These are phyloP conservation scores for Salarias fasciatus DNA, from an alignment of 2,797 vertebrate genomes.

Conservation along the genomic window DNA sequence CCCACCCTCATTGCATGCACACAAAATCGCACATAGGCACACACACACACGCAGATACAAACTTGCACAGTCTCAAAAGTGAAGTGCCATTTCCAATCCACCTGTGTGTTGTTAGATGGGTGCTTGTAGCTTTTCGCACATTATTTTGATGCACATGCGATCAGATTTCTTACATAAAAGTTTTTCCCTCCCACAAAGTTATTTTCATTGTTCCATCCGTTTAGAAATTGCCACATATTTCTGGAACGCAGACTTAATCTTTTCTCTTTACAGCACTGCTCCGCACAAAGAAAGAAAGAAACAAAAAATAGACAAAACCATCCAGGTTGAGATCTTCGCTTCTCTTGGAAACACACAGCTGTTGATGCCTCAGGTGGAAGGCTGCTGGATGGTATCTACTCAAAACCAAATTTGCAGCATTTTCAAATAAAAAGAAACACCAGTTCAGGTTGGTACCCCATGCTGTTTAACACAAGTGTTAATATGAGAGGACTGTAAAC, in stretches of 20 bases:
- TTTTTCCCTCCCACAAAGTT: neutral
- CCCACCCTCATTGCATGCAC: constrained; percentile 28
- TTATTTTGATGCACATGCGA: constrained; percentile 18
- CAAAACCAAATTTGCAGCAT: constrained; percentile 8
- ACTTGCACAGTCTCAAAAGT: constrained; percentile 70
- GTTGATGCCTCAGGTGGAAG: neutral
- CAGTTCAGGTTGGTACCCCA: constrained; percentile 65
- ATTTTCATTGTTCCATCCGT: neutral
- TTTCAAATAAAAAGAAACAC: constrained; percentile 21
- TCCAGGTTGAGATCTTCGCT: neutral
- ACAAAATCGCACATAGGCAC: constrained; percentile 16
- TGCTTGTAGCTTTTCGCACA: constrained; percentile 3
- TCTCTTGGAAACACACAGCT: neutral
- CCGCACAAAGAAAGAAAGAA: constrained; percentile 31
- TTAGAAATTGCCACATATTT: constrained; percentile 8
- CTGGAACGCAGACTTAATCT: constrained; percentile 2
- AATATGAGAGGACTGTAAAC: constrained; percentile 82
- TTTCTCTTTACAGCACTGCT: constrained; percentile 8
- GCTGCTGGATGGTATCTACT: constrained; percentile 9
- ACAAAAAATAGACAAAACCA: constrained; percentile 9
- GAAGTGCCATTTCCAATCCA: constrained; percentile 71
- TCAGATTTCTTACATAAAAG: constrained; percentile 2
- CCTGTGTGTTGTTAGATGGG: constrained; percentile 54
- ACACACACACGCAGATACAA: constrained; percentile 52
- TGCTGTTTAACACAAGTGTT: constrained; percentile 81